Evolutionary conservation across 1,140 invertebrate genomes (phyloP).

Genomic region (Bombus breviceps): DNA sequence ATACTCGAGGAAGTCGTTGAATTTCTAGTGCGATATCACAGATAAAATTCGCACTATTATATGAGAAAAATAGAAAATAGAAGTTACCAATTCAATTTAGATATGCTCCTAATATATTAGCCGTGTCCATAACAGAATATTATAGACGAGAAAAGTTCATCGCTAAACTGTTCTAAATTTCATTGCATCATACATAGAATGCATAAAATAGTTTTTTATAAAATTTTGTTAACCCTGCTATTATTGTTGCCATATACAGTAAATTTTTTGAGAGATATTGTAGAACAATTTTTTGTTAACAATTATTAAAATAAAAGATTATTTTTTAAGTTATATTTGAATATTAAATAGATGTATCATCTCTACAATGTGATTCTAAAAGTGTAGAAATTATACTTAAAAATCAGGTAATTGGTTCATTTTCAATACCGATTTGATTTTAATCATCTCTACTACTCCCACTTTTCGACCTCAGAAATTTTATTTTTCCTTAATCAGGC

Average conservation of each 20-base stretch:
- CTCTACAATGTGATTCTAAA: neutral
- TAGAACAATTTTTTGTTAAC: neutral
- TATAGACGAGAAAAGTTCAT: too few relatives aligned
- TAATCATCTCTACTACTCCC: neutral
- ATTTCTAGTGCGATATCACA: neutral
- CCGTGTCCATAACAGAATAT: too few relatives aligned
- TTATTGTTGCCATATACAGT: too few relatives aligned
- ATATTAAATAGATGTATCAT: neutral
- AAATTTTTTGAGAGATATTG: too few relatives aligned
- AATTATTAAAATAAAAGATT: neutral
- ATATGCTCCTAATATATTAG: too few relatives aligned
- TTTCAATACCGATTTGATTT: neutral
- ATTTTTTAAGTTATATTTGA: neutral
- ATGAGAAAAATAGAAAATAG: too few relatives aligned
- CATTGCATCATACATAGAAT: too few relatives aligned
- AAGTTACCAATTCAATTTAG: too few relatives aligned
- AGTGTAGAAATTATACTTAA: neutral
- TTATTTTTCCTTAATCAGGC: neutral
- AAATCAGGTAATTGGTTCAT: neutral
- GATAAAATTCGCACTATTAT: neutral
- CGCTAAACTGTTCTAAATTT: too few relatives aligned
- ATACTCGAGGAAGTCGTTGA: neutral
- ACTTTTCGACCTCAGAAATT: neutral
- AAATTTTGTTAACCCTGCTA: too few relatives aligned
- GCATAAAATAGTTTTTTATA: too few relatives aligned